Percentiles rank a stretch among this genome's conserved stretches.
These are phyloP conservation scores for Spermophilus dauricus DNA, from an alignment of 2,113 vertebrate genomes.

Conservation along the genomic window DNA sequence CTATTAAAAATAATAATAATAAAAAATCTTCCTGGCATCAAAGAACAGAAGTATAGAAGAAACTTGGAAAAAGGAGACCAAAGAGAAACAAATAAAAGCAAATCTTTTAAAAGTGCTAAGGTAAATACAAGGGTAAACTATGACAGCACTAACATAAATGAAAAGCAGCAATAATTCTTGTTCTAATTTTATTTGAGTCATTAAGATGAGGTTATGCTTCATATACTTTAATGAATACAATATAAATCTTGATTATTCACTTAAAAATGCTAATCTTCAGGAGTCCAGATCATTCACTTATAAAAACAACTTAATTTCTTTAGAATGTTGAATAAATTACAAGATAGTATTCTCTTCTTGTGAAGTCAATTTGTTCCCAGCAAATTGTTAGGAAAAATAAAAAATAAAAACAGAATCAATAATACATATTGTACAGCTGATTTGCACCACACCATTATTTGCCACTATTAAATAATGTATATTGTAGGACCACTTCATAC, in stretches of 20 bases:
- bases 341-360: not conserved
- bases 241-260: conserved; percentile 21
- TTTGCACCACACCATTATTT: not conserved
- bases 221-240: not conserved
- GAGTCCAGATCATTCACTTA: not conserved
- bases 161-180: not conserved
- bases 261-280: not conserved
- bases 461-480: not conserved
- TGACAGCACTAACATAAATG: not conserved
- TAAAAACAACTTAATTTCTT: not conserved
- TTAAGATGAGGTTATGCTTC: not conserved
- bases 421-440: not conserved
- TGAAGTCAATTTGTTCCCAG: not conserved
- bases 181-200: not conserved
- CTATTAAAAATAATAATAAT: not conserved
- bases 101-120: not conserved
- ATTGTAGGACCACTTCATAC: not conserved
- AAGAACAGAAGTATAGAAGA: not conserved
- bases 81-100: not conserved
- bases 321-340: not conserved
- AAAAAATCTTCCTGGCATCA: not conserved
- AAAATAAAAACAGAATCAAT: not conserved
- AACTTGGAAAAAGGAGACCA: not conserved
- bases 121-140: not conserved
- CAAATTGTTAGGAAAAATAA: not conserved